A percentile compares a stretch with the other conserved stretches of the same genome.
Evolutionary conservation across 2,113 vertebrate species (phyloP).

Genomic region (Saccopteryx bilineata): DNA sequence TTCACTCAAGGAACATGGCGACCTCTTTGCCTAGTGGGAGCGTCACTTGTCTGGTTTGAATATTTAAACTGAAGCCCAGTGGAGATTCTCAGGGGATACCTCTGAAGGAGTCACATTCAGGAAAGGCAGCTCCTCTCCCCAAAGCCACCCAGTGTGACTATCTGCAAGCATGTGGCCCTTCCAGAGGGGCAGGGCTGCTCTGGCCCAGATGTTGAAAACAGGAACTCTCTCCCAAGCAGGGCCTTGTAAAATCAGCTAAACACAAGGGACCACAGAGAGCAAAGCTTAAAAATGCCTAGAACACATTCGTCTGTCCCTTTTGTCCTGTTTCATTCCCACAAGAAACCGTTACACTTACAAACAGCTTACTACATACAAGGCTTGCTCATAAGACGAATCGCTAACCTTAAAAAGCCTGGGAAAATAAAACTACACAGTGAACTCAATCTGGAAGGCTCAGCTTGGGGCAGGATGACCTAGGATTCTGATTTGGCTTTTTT

Average conservation of each 20-base stretch:
- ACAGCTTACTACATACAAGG: neutral
- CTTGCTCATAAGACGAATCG: neutral
- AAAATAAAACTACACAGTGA: constrained; percentile 43
- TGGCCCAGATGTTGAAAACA: neutral
- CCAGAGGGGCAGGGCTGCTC: neutral
- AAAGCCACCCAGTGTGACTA: neutral
- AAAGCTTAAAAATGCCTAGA: neutral
- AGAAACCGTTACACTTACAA: constrained; percentile 55
- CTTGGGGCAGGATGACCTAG: constrained; percentile 29
- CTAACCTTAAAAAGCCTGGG: constrained; percentile 69
- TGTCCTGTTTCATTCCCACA: constrained; percentile 34
- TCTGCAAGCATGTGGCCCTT: neutral
- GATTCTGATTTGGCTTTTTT: constrained; percentile 50
- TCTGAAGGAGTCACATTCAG: neutral
- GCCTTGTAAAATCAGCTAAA: neutral
- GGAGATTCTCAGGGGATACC: neutral
- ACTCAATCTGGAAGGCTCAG: neutral
- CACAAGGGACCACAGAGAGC: neutral
- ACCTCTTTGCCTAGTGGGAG: neutral
- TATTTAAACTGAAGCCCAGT: neutral
- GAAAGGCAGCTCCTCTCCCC: neutral
- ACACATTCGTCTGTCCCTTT: neutral
- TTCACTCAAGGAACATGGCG: neutral
- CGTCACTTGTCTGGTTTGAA: neutral
- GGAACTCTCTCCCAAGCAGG: neutral